phyloP scores from a whole-genome alignment of 1,140 invertebrate genomes.

The Rhopalosiphum maidis region DNA sequence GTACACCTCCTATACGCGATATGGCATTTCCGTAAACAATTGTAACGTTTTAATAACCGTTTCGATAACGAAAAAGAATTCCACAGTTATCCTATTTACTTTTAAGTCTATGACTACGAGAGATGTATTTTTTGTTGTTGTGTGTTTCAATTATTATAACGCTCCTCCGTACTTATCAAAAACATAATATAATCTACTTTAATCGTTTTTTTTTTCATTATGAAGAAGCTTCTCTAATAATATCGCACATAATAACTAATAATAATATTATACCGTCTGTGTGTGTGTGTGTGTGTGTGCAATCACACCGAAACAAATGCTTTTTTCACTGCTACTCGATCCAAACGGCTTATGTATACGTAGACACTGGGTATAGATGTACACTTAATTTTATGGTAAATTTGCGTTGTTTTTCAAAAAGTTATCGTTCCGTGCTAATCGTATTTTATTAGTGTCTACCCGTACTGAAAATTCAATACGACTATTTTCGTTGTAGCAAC shows the following conservation, averaged over 20 bases:
- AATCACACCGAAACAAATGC: slow-evolving; percentile 1
- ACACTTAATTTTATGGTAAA: neutral
- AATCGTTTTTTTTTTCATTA: neutral
- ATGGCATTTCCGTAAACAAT: neutral
- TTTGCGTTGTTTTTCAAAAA: neutral
- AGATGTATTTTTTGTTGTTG: neutral
- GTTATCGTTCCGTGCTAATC: neutral
- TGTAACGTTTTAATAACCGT: neutral
- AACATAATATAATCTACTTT: neutral
- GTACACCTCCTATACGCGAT: neutral
- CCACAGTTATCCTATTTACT: neutral
- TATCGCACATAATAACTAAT: neutral
- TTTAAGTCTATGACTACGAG: neutral
- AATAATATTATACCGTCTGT: neutral
- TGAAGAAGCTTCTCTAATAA: neutral
- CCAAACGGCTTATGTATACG: neutral
- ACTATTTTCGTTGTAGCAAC: slow-evolving; percentile 65
- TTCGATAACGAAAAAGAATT: neutral
- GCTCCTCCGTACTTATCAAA: neutral
- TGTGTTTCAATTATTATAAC: neutral
- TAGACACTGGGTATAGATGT: neutral
- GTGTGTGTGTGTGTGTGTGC: no score
- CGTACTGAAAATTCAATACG: neutral
- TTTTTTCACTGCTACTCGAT: neutral
- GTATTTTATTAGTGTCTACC: neutral